phyloP scores from a whole-genome alignment of 2,113 vertebrate genomes.

The Tringa solitaria region DNA sequence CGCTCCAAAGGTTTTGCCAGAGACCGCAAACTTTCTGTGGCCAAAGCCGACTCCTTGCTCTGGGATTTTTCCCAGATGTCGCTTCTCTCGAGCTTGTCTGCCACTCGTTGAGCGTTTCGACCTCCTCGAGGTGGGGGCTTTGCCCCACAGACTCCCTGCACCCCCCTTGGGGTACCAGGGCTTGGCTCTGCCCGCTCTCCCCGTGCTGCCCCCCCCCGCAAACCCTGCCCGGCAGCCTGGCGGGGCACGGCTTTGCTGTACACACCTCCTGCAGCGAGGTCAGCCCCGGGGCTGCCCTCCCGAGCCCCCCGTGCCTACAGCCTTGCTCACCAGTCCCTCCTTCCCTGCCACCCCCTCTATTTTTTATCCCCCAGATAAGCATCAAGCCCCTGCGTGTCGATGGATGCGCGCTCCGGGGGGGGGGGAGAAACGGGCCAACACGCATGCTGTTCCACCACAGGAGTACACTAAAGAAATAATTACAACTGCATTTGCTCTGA shows the following conservation, averaged over 20 bases:
- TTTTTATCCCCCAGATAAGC: not conserved
- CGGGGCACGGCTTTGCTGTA: not conserved
- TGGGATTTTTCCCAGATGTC: not conserved
- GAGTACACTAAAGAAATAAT: not conserved
- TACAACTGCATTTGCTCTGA: not conserved
- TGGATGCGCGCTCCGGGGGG: accelerated
- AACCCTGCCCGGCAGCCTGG: accelerated
- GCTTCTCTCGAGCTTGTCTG: not conserved
- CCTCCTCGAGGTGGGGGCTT: not conserved
- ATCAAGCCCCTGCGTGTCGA: accelerated
- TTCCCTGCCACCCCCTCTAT: not conserved
- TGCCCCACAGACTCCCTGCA: not conserved
- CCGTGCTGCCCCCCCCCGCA: not conserved
- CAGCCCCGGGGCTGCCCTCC: not conserved
- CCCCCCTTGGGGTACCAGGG: not conserved
- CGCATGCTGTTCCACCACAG: accelerated
- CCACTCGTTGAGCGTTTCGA: not conserved
- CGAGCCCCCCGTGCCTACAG: not conserved
- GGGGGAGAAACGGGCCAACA: not conserved
- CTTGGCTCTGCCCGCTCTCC: not conserved
- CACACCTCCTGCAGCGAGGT: not conserved
- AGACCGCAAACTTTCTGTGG: not conserved
- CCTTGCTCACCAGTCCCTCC: not conserved
- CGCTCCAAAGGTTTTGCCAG: not conserved
- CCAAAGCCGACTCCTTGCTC: not conserved